A percentile compares a stretch with the other conserved stretches of the same genome.
phyloP scores from a whole-genome alignment of 2,888 invertebrate species.

The Drosophila maculinotata region DNA sequence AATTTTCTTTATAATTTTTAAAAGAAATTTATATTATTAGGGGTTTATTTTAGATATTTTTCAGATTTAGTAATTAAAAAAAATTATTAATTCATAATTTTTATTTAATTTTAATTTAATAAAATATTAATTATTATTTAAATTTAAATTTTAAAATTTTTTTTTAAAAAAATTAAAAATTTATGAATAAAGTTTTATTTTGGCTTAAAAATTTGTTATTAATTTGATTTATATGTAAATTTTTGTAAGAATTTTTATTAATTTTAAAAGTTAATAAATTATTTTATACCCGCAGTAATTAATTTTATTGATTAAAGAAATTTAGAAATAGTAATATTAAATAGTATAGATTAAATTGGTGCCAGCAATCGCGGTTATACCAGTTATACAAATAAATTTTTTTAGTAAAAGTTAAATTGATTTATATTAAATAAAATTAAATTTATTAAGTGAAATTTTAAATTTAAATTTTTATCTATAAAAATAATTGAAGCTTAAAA shows the following conservation, averaged over 20 bases:
- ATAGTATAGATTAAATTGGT: conserved; percentile 86
- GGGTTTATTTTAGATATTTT: background rate
- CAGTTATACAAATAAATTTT: conserved; percentile 87
- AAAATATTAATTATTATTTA: conserved; percentile 12
- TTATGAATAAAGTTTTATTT: conserved; percentile 85
- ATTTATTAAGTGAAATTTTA: conserved; percentile 85
- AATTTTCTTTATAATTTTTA: conserved; percentile 1
- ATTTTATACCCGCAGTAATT: conserved; percentile 85
- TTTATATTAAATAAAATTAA: conserved; percentile 85
- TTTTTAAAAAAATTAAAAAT: too few relatives aligned
- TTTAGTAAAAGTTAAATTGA: conserved; percentile 82
- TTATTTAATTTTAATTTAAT: conserved; percentile 11
- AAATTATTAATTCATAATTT: conserved; percentile 11
- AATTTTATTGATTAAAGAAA: conserved; percentile 87
- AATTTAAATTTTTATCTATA: conserved; percentile 81
- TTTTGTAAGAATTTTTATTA: conserved; percentile 85
- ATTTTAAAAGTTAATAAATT: conserved; percentile 85
- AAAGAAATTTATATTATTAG: conserved; percentile 3
- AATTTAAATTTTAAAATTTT: conserved; percentile 8
- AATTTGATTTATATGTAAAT: conserved; percentile 87
- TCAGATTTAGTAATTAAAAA: conserved; percentile 31
- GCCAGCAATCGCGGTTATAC: conserved; percentile 90
- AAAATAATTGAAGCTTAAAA: conserved; percentile 88
- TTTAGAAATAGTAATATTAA: conserved; percentile 88
- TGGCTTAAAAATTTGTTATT: conserved; percentile 85